phyloP scores from a whole-genome alignment of 2,888 invertebrate species.

The Sussaba pulchella region DNA sequence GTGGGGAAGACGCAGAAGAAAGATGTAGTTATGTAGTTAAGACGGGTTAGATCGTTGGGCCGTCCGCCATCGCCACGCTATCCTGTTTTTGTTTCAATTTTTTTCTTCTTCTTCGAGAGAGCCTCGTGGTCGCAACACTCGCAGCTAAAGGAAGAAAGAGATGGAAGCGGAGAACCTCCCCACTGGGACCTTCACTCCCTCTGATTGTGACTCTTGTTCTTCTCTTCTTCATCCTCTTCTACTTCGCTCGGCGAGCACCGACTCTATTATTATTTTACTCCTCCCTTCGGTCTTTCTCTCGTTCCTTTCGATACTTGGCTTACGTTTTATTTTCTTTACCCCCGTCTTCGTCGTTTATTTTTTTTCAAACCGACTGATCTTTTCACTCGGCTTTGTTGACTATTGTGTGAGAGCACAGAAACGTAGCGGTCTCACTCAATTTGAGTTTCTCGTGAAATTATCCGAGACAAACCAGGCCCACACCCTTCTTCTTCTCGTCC shows the following conservation, averaged over 20 bases:
- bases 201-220: constrained; percentile 64
- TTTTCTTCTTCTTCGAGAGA: constrained; percentile 13
- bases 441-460: constrained; percentile 24
- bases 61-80: constrained; percentile 79
- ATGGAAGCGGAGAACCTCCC: constrained; percentile 54
- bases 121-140: constrained; percentile 44
- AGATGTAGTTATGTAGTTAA: constrained; percentile 83
- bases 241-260: constrained; percentile 49
- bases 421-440: constrained; percentile 52
- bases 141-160: constrained; percentile 44
- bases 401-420: constrained; percentile 23
- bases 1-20: constrained; percentile 77
- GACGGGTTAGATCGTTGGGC: constrained; percentile 77
- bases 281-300: constrained; percentile 36
- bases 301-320: constrained; percentile 22
- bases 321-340: constrained; percentile 48
- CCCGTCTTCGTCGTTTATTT: constrained; percentile 15
- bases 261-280: constrained; percentile 68
- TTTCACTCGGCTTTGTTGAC: constrained; percentile 26
- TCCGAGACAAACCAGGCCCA: not conserved
- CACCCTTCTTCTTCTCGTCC: not conserved
- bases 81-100: constrained; percentile 64
- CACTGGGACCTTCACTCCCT: constrained; percentile 51
- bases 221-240: constrained; percentile 48
- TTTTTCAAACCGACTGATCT: constrained; percentile 30